phyloP scores from a whole-genome alignment of 2,113 vertebrate genomes.

The Chaetops frenatus region DNA sequence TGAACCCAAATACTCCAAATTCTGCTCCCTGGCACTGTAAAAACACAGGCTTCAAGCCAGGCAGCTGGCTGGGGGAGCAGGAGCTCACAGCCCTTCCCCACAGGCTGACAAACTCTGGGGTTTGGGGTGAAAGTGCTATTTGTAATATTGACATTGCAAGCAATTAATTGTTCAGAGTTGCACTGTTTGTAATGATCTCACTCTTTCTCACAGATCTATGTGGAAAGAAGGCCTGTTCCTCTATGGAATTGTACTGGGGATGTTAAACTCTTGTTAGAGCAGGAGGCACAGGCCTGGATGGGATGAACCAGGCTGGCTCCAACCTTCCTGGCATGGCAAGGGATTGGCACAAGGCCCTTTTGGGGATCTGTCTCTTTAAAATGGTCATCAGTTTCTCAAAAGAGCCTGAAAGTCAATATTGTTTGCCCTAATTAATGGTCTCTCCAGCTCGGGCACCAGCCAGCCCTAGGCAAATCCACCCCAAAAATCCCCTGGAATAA shows the following conservation, averaged over 20 bases:
- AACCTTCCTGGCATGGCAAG: background rate
- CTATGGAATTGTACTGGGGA: background rate
- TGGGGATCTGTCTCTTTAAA: background rate
- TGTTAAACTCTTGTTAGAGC: background rate
- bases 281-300: background rate
- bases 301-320: background rate
- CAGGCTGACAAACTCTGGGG: background rate
- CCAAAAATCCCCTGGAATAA: conserved; percentile 44
- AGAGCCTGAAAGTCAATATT: background rate
- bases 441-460: background rate
- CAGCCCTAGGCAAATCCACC: conserved; percentile 36
- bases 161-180: background rate
- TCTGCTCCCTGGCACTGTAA: background rate
- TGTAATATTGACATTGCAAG: background rate
- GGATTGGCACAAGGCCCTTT: background rate
- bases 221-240: background rate
- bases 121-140: background rate
- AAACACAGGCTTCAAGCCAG: background rate
- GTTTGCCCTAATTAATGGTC: conserved; percentile 27
- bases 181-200: background rate
- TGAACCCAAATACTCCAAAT: background rate
- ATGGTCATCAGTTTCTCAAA: background rate
- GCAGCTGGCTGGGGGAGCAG: background rate
- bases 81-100: background rate
- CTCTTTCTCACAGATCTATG: background rate